Evolutionary conservation across 2,797 vertebrate genomes (phyloP).

Genomic region (Acridotheres tristis): DNA sequence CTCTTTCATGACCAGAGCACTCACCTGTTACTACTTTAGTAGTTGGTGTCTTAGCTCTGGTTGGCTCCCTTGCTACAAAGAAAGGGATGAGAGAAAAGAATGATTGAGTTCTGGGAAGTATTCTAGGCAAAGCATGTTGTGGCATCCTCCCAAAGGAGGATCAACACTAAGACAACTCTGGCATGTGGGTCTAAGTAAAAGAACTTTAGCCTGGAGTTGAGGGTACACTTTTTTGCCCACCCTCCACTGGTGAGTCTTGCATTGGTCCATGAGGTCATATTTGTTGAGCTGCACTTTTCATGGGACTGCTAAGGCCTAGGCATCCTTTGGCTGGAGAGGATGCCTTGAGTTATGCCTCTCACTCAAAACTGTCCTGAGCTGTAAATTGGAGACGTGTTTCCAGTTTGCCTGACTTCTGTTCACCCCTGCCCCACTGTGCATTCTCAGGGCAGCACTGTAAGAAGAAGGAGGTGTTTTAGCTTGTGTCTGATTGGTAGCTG

Average conservation of each 20-base stretch:
- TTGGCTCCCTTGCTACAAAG: slow-evolving; percentile 45
- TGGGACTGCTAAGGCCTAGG: neutral
- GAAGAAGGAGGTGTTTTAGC: neutral
- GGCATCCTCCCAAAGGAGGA: neutral
- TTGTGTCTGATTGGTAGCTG: neutral
- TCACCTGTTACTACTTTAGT: slow-evolving; percentile 48
- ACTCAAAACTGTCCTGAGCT: neutral
- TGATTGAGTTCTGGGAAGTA: neutral
- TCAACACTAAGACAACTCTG: neutral
- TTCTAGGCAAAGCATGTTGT: neutral
- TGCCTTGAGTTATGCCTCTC: neutral
- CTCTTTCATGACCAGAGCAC: neutral
- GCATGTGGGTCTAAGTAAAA: neutral
- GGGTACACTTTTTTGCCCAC: neutral
- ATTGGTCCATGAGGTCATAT: neutral
- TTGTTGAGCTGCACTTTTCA: neutral
- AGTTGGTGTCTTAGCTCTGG: slow-evolving; percentile 34
- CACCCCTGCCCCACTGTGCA: neutral
- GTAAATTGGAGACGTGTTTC: neutral
- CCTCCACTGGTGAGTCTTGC: neutral
- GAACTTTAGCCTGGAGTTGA: neutral
- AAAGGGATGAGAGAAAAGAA: slow-evolving; percentile 17
- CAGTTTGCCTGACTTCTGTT: neutral
- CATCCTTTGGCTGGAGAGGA: neutral
- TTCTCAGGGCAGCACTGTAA: neutral